A percentile compares a stretch with the other conserved stretches of the same genome.
Evolutionary conservation across 2,797 vertebrate genomes (phyloP).

Genomic region (Hemibagrus guttatus): DNA sequence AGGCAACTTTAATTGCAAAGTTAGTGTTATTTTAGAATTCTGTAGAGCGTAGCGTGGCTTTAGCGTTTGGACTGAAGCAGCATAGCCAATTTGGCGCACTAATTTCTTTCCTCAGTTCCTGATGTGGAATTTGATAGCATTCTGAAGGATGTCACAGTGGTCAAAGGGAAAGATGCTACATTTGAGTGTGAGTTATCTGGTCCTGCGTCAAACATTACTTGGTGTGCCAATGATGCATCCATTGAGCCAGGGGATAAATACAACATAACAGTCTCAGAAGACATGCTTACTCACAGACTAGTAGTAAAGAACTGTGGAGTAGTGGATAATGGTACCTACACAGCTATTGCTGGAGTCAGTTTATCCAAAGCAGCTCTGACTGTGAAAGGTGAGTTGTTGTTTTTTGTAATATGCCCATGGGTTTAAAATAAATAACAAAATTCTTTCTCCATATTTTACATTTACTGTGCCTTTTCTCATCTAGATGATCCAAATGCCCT

Average conservation of each 20-base stretch:
- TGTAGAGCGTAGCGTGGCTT: background rate
- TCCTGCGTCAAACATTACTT: constrained; percentile 75
- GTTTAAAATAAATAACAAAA: background rate
- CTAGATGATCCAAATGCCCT: constrained; percentile 61
- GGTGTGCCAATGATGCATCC: constrained; percentile 73
- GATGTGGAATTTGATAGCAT: constrained; percentile 69
- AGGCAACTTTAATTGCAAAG: background rate
- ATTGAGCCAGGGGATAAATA: constrained; percentile 76
- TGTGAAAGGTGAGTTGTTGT: constrained; percentile 74
- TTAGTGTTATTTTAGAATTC: background rate
- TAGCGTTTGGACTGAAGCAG: background rate
- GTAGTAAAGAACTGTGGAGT: constrained; percentile 70
- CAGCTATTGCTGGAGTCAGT: constrained; percentile 74
- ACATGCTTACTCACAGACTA: constrained; percentile 81
- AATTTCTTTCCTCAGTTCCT: constrained; percentile 64
- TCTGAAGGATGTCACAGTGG: constrained; percentile 68
- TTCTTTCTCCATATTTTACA: background rate
- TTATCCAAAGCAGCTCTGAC: constrained; percentile 80
- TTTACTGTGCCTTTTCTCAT: constrained; percentile 14
- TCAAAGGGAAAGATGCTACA: constrained; percentile 71
- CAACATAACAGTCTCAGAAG: constrained; percentile 75
- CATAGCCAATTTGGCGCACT: background rate
- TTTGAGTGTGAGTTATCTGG: constrained; percentile 80
- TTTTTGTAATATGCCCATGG: background rate
- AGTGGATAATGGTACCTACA: constrained; percentile 80